Evolutionary conservation across 2,113 vertebrate species (phyloP).

Genomic region (Furnarius figulus): DNA sequence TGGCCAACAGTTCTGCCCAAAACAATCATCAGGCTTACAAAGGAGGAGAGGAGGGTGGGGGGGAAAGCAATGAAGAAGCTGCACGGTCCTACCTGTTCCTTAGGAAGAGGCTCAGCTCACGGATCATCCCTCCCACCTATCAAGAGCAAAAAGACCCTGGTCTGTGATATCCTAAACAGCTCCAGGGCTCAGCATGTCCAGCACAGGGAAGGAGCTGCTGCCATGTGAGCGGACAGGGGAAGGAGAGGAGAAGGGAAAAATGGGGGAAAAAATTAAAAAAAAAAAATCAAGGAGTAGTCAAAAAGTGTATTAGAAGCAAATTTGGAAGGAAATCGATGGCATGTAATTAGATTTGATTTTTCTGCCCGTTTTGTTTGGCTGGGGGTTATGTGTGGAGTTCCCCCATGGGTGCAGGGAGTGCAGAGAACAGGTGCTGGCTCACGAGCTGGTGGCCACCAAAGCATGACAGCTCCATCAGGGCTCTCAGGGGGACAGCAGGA

Average conservation of each 20-base stretch:
- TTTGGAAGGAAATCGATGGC: constrained; percentile 69
- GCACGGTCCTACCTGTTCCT: constrained; percentile 5
- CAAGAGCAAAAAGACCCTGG: neutral
- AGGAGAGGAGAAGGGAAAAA: neutral
- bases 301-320: constrained; percentile 60
- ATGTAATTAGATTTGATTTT: constrained; percentile 71
- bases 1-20: neutral
- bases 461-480: constrained; percentile 76
- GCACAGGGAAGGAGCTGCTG: neutral
- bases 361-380: neutral
- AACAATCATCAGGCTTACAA: neutral
- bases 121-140: neutral
- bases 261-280: neutral
- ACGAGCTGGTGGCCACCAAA: constrained; percentile 61
- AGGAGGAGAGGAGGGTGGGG: neutral
- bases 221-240: neutral
- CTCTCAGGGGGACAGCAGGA: constrained; percentile 67
- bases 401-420: neutral
- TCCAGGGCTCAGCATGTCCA: neutral
- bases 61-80: neutral
- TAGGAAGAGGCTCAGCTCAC: neutral
- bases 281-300: neutral
- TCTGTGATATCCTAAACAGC: neutral
- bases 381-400: constrained; percentile 23
- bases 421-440: constrained; percentile 13